Percentiles rank a stretch among this genome's conserved stretches.
Conservation (phyloP, 2,797 vertebrate genomes). For the Lycodopsis pacificus region DNA sequence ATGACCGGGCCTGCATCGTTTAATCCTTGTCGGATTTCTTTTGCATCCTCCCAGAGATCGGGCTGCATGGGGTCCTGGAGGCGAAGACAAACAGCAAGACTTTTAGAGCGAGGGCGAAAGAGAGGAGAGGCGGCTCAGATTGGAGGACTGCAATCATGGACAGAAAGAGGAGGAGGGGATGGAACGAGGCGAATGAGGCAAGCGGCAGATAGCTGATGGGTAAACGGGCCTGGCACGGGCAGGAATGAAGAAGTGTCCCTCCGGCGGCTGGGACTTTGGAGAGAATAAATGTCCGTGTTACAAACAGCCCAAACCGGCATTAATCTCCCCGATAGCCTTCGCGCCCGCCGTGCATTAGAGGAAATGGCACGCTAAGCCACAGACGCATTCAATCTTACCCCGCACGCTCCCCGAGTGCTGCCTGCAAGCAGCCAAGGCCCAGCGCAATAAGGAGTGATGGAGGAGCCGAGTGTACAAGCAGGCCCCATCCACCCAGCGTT, state of each 20-base stretch:
- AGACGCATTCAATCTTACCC: conserved; percentile 77
- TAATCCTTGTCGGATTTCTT: conserved; percentile 52
- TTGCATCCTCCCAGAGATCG: conserved; percentile 20
- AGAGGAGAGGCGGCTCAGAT: conserved; percentile 32
- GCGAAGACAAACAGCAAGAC: conserved; percentile 28
- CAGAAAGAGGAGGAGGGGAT: conserved; percentile 10
- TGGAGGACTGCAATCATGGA: conserved; percentile 30
- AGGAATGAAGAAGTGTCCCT: conserved; percentile 71
- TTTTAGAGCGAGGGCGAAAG: conserved; percentile 29
- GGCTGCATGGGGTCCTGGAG: not conserved
- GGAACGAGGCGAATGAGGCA: conserved; percentile 23
- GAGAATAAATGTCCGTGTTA: conserved; percentile 83
- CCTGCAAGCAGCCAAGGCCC: conserved; percentile 72
- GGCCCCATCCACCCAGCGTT: conserved; percentile 64
- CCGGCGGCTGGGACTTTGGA: conserved; percentile 70
- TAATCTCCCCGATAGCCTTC: conserved; percentile 82
- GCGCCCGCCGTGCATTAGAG: conserved; percentile 77
- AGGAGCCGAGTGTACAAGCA: conserved; percentile 52
- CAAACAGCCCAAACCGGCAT: conserved; percentile 79
- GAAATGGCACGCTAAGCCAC: conserved; percentile 75
- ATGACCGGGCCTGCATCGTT: conserved; percentile 26
- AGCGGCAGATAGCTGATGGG: conserved; percentile 51
- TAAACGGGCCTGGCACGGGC: conserved; percentile 61
- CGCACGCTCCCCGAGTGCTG: conserved; percentile 58
- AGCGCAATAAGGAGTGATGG: conserved; percentile 79